A percentile compares a stretch with the other conserved stretches of the same genome.
Evolutionary conservation across 1,140 invertebrate species (phyloP).

Genomic region (Latrodectus geometricus): DNA sequence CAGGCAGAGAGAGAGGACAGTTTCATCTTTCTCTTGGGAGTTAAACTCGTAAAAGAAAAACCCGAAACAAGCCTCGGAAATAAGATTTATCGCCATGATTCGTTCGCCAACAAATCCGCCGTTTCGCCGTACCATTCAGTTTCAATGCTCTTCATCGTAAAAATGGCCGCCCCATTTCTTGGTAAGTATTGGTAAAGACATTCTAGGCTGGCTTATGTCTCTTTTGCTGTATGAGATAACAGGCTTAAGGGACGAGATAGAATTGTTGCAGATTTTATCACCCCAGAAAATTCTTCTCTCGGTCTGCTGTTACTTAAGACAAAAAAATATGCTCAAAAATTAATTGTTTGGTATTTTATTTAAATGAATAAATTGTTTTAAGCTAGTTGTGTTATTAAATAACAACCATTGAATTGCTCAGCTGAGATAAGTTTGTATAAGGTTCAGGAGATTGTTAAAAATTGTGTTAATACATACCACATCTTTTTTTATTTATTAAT

Average conservation of each 20-base stretch:
- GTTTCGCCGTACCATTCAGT: constrained; percentile 37
- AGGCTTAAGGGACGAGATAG: constrained; percentile 16
- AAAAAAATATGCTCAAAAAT: too few species aligned
- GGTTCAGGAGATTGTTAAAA: too few species aligned
- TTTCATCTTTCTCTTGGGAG: constrained; percentile 29
- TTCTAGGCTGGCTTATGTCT: constrained; percentile 23
- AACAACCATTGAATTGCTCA: too few species aligned
- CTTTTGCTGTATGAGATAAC: constrained; percentile 10
- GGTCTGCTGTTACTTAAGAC: too few species aligned
- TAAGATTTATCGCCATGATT: constrained; percentile 52
- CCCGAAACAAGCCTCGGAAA: constrained; percentile 35
- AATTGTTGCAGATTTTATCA: constrained; percentile 34
- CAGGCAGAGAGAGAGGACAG: constrained; percentile 27
- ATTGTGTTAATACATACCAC: too few species aligned
- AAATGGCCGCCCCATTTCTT: constrained; percentile 38
- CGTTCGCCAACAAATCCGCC: constrained; percentile 51
- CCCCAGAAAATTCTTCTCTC: neutral
- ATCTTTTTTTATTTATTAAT: too few species aligned
- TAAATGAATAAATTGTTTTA: too few species aligned
- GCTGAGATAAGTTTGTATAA: too few species aligned
- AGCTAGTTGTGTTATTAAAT: too few species aligned
- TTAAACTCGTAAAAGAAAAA: constrained; percentile 35
- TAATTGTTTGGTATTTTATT: too few species aligned
- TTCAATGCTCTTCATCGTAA: constrained; percentile 29
- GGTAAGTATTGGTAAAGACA: constrained; percentile 55